Conservation (phyloP, 2,888 invertebrate genomes). For the Bombylius major region DNA sequence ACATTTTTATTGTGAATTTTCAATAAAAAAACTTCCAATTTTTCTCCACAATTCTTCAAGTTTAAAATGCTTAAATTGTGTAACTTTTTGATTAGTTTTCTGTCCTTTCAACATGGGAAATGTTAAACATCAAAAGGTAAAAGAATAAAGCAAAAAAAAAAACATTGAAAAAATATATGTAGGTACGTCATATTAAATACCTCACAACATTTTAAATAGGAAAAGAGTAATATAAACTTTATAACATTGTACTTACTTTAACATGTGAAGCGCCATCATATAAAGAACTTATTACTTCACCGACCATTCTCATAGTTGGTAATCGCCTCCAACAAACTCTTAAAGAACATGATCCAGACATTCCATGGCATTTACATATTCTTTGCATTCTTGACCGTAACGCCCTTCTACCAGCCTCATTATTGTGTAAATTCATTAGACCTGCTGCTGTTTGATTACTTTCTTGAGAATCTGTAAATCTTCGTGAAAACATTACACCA, state of each 20-base stretch:
- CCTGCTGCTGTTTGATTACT: slow-evolving; percentile 57
- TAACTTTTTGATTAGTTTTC: too few relatives aligned
- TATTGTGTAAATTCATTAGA: slow-evolving; percentile 84
- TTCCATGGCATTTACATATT: slow-evolving; percentile 87
- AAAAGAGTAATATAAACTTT: neutral
- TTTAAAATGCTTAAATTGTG: too few relatives aligned
- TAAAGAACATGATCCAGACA: slow-evolving; percentile 84
- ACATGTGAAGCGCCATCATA: slow-evolving; percentile 84
- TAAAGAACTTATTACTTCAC: slow-evolving; percentile 60
- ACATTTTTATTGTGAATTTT: too few relatives aligned
- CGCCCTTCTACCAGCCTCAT: slow-evolving; percentile 77
- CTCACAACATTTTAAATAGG: neutral
- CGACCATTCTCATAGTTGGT: slow-evolving; percentile 62
- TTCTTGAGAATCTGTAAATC: slow-evolving; percentile 76
- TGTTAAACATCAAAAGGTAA: too few relatives aligned
- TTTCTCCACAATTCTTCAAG: too few relatives aligned
- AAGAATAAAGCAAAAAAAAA: too few relatives aligned
- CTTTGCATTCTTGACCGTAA: slow-evolving; percentile 69
- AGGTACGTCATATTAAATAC: too few relatives aligned
- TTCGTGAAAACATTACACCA: slow-evolving; percentile 72
- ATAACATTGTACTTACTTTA: slow-evolving; percentile 35
- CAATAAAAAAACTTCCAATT: too few relatives aligned
- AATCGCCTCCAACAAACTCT: slow-evolving; percentile 82
- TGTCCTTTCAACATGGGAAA: too few relatives aligned
- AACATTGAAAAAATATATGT: too few relatives aligned